Evolutionary conservation across 2,888 invertebrate species (phyloP).

Genomic region (Himalopsyche kuldschensis): DNA sequence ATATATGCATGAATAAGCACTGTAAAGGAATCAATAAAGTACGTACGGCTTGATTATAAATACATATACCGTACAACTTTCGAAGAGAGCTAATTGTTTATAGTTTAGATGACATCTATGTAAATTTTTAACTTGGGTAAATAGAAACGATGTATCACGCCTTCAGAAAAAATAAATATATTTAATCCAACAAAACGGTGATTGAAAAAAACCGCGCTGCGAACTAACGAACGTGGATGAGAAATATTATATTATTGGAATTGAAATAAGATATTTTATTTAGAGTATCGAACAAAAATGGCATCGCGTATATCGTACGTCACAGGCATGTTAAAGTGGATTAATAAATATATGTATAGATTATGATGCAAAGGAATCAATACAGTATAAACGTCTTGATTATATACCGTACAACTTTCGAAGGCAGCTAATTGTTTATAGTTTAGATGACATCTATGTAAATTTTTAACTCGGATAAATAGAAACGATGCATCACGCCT

Average conservation of each 20-base stretch:
- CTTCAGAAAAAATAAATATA: background rate
- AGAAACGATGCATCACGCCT: slow-evolving; percentile 19
- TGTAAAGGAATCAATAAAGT: too few species aligned
- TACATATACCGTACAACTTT: background rate
- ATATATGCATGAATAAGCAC: too few species aligned
- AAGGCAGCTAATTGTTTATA: background rate
- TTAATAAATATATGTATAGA: too few species aligned
- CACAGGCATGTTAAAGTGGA: too few species aligned
- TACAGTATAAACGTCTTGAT: too few species aligned
- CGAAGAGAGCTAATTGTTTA: background rate
- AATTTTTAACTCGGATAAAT: background rate
- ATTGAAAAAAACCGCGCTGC: background rate
- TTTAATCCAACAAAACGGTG: slow-evolving; percentile 5
- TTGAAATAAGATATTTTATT: too few species aligned
- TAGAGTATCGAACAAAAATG: too few species aligned
- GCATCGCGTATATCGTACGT: too few species aligned
- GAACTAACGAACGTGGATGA: too few species aligned
- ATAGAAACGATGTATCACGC: slow-evolving; percentile 16
- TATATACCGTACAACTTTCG: background rate
- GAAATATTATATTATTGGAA: too few species aligned
- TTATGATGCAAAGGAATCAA: too few species aligned
- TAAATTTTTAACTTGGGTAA: background rate
- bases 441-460: background rate
- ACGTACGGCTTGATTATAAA: too few species aligned
- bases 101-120: background rate